Evolutionary conservation across 2,888 invertebrate species (phyloP).

Genomic region (Spodoptera littoralis): DNA sequence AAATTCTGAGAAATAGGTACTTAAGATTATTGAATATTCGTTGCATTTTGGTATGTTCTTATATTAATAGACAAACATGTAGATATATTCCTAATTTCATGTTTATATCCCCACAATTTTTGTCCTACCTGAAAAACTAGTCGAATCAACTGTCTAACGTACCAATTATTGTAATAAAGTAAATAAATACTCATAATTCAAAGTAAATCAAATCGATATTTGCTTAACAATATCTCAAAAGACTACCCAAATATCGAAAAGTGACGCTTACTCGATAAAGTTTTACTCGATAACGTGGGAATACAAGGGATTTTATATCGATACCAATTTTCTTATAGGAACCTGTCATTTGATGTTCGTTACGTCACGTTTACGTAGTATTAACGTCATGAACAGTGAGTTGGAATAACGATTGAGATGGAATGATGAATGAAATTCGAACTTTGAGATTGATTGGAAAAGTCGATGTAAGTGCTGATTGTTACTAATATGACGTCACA

Average conservation of each 20-base stretch:
- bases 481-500: constrained; percentile 1
- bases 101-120: too few species aligned
- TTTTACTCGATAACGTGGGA: constrained; percentile 47
- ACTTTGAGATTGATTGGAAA: constrained; percentile 21
- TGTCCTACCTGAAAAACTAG: too few species aligned
- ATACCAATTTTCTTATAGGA: constrained; percentile 55
- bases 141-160: too few species aligned
- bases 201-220: constrained; percentile 9
- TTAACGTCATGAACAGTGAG: constrained; percentile 46
- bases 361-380: constrained; percentile 42
- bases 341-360: constrained; percentile 52
- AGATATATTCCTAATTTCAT: too few species aligned
- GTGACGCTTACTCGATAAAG: constrained; percentile 54
- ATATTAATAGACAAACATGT: too few species aligned
- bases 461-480: constrained; percentile 8
- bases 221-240: constrained; percentile 24
- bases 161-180: too few species aligned
- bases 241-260: constrained; percentile 42
- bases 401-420: constrained; percentile 25
- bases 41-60: too few species aligned
- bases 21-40: too few species aligned
- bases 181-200: too few species aligned
- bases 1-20: too few species aligned
- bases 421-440: too few species aligned
- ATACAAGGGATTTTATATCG: constrained; percentile 56